These are phyloP conservation scores for Chitala chitala DNA, from an alignment of 2,113 vertebrate genomes.

Conservation along the genomic window DNA sequence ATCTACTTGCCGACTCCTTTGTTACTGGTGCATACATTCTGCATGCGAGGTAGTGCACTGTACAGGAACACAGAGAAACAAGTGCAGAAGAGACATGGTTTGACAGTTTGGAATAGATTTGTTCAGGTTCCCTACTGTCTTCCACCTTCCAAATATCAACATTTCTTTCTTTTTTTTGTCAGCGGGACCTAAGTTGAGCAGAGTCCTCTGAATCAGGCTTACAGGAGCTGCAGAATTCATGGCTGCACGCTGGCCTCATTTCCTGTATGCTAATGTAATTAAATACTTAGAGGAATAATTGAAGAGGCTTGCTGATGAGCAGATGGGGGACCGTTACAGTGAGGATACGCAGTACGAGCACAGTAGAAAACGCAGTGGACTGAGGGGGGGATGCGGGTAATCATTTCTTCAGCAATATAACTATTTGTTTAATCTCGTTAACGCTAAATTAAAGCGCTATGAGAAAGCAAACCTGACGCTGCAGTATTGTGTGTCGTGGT, in stretches of 20 bases:
- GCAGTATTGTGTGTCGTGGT: neutral
- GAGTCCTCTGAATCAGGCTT: slow-evolving; percentile 18
- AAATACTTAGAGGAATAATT: slow-evolving; percentile 34
- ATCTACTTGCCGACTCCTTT: too few species aligned
- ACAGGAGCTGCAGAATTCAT: slow-evolving; percentile 27
- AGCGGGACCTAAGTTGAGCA: slow-evolving; percentile 14
- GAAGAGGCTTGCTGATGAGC: slow-evolving; percentile 31
- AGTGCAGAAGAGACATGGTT: too few species aligned
- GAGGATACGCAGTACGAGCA: slow-evolving; percentile 22
- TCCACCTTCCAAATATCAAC: neutral
- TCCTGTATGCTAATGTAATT: slow-evolving; percentile 45
- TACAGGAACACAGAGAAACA: too few species aligned
- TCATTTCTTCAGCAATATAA: slow-evolving; percentile 38
- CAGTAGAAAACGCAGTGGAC: slow-evolving; percentile 35
- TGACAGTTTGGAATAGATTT: too few species aligned
- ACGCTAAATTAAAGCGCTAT: neutral
- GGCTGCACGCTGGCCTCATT: slow-evolving; percentile 26
- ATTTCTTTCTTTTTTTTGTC: neutral
- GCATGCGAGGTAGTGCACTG: too few species aligned
- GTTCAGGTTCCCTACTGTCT: too few species aligned
- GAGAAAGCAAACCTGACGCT: neutral
- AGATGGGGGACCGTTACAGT: slow-evolving; percentile 25
- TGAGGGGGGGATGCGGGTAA: slow-evolving; percentile 37
- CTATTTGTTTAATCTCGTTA: slow-evolving; percentile 39
- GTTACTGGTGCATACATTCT: too few species aligned